Percentiles rank a stretch among this genome's conserved stretches.
These are phyloP conservation scores for Scylla paramamosain DNA, from an alignment of 1,140 invertebrate genomes.

Conservation along the genomic window DNA sequence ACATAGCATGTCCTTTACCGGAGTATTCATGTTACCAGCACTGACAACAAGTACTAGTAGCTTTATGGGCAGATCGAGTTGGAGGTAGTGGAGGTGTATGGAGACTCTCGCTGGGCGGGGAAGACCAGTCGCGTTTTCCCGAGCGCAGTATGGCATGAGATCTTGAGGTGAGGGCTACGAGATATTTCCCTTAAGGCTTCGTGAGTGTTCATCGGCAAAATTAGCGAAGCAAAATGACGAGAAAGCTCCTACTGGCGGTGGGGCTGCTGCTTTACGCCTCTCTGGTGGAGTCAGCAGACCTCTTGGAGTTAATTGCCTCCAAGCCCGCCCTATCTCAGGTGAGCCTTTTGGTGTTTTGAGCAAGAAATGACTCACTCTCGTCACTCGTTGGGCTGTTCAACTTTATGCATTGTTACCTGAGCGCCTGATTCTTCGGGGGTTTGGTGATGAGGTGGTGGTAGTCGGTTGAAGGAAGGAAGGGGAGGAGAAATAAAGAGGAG, in stretches of 20 bases:
- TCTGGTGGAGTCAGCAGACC: neutral
- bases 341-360: neutral
- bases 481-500: neutral
- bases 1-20: too few relatives aligned
- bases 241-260: neutral
- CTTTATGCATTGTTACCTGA: conserved; percentile 2
- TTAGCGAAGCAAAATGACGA: neutral
- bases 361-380: neutral
- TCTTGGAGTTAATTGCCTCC: neutral
- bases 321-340: neutral
- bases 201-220: neutral
- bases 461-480: neutral
- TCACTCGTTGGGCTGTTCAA: neutral
- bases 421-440: neutral
- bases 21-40: too few relatives aligned
- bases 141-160: neutral
- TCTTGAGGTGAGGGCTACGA: neutral
- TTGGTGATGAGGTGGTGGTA: neutral
- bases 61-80: neutral
- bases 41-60: too few relatives aligned
- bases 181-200: neutral
- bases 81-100: neutral
- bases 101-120: neutral
- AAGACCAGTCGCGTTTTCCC: neutral
- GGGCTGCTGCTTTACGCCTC: neutral